These are phyloP conservation scores for Chloroclystis v-ata DNA, from an alignment of 2,888 invertebrate species.

Conservation along the genomic window DNA sequence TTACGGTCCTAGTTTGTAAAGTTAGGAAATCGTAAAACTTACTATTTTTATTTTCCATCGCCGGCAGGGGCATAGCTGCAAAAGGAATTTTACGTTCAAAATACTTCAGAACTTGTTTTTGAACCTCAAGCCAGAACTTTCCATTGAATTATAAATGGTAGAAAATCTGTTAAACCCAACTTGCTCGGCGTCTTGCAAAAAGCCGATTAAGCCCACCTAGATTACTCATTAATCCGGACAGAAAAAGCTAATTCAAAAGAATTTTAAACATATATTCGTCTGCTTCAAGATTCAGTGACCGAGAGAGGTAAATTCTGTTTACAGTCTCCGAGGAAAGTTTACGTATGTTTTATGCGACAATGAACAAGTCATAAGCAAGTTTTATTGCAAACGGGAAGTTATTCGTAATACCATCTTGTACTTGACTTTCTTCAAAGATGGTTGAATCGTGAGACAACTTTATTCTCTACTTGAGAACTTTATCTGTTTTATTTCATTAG, in stretches of 20 bases:
- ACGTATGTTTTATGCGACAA: slow-evolving; percentile 22
- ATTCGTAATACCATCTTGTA: slow-evolving; percentile 17
- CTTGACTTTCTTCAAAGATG: slow-evolving; percentile 1
- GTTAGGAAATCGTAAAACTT: slow-evolving; percentile 17
- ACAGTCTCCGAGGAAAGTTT: slow-evolving; percentile 10
- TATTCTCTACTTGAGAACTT: background rate
- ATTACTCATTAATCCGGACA: slow-evolving; percentile 17
- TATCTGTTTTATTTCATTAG: background rate
- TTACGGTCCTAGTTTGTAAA: background rate
- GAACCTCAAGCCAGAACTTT: background rate
- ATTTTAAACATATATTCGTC: slow-evolving; percentile 8
- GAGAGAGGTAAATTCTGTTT: slow-evolving; percentile 5
- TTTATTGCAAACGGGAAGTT: slow-evolving; percentile 23
- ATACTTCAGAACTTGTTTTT: background rate
- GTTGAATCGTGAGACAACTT: slow-evolving; percentile 5
- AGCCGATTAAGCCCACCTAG: slow-evolving; percentile 21
- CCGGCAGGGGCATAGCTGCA: slow-evolving; percentile 64
- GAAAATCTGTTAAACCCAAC: slow-evolving; percentile 20
- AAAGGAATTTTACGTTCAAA: slow-evolving; percentile 23
- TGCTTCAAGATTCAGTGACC: slow-evolving; percentile 11
- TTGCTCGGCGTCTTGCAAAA: slow-evolving; percentile 14
- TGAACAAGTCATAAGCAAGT: slow-evolving; percentile 25
- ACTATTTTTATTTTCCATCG: slow-evolving; percentile 68
- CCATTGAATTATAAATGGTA: slow-evolving; percentile 24
- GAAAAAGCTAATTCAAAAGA: slow-evolving; percentile 12